These are phyloP conservation scores for Sycophila texana DNA, from an alignment of 2,888 invertebrate species.

Conservation along the genomic window DNA sequence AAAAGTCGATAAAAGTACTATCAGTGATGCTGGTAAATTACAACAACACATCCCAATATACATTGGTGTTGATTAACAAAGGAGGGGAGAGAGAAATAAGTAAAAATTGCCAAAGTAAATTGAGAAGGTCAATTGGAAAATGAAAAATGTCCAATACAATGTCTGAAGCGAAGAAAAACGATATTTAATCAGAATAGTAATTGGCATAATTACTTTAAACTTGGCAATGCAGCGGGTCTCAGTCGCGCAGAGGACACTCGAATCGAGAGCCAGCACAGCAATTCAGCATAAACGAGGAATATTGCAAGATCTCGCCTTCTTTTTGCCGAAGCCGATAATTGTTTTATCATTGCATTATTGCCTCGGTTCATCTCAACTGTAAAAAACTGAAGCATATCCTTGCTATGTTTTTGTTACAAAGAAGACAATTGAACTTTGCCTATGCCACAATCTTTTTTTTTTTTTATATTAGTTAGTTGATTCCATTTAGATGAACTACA, in stretches of 20 bases:
- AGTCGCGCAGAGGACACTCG: slow-evolving; percentile 18
- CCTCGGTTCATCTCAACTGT: neutral
- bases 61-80: too few species aligned
- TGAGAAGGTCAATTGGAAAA: slow-evolving; percentile 7
- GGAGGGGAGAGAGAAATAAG: too few species aligned
- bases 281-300: slow-evolving; percentile 15
- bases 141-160: slow-evolving; percentile 17
- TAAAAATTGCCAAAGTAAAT: neutral
- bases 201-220: slow-evolving; percentile 37
- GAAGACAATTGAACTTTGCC: too few species aligned
- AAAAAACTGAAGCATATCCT: neutral
- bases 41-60: too few species aligned
- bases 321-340: slow-evolving; percentile 5
- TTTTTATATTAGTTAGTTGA: too few species aligned
- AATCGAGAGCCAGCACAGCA: neutral
- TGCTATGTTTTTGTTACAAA: neutral
- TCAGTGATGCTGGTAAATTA: too few species aligned
- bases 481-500: too few species aligned
- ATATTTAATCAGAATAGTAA: slow-evolving; percentile 32
- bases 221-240: slow-evolving; percentile 30
- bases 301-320: slow-evolving; percentile 25
- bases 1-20: too few species aligned
- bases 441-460: too few species aligned
- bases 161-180: neutral
- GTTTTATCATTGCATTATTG: neutral